Base-by-base conservation (phyloP, 1,140 invertebrate species). In the Drosophila repletoides region DNA sequence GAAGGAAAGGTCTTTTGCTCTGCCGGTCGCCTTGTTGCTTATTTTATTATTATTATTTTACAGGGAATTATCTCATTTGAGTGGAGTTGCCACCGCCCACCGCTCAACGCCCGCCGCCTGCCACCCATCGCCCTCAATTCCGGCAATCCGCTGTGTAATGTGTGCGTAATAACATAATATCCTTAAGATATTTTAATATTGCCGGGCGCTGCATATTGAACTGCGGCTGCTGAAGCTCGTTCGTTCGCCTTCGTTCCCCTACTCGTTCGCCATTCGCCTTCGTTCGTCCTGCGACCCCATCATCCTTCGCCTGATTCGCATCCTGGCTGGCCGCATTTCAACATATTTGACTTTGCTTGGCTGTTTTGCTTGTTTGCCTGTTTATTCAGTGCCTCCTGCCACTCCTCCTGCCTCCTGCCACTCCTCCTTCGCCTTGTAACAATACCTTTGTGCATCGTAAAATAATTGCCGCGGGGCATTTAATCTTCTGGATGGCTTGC, bases 11-110 rank as follows among this genome's bases (percentile, higher is more conserved):
- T 64, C 24, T 34, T 40, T 28, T 10, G 21, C 24, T 28, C 19
- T 46, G 9, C 43, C 48, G 14, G 9, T 26, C 28, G 43, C 36
- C 43, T 33, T 41, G 26, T 38, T 79, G 83, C 72, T 83, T 88
- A 88, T 88, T 88, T 88, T 88, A 83, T 83, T 83, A 83, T 84
- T 83, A 88, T 88, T 88, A 88, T 88, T 88, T 88, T 88, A 88
- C 84, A 88, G 84, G 74, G 83, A 88, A 88, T 88, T 88, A 88
- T 88, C 83, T 88, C 84, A 88, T 88, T 88, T 88, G 84, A 84
- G 74, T 88, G 81, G 73, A 87, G 81, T 74, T 72, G 51, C 63
- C 52, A 51, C 26, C 56, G 7, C 48, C 14, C 29, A 41, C 34
- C 14, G 9, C 34, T n/a, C n/a, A n/a, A 28, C 29, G n/a, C 2